Evolutionary conservation across 2,888 invertebrate species (phyloP).

Genomic region (Plagodis dolabraria): DNA sequence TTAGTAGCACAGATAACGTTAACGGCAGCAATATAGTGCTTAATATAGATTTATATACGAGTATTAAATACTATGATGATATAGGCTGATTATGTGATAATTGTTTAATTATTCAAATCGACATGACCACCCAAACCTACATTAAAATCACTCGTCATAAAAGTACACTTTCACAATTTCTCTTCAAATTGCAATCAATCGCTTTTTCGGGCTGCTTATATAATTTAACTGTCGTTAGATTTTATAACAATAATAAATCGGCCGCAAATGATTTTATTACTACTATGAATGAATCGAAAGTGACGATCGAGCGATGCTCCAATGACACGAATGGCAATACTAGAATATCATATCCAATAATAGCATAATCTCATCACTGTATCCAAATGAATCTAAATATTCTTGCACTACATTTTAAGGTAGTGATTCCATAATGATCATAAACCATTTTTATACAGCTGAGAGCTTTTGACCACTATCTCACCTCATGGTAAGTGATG

Average conservation of each 20-base stretch:
- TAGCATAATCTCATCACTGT: too few relatives aligned
- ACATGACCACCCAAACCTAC: conserved; percentile 29
- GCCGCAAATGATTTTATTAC: conserved; percentile 23
- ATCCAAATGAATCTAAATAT: too few relatives aligned
- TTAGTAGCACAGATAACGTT: too few relatives aligned
- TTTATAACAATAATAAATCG: conserved; percentile 24
- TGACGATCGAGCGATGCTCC: conserved; percentile 13
- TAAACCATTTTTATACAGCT: too few relatives aligned
- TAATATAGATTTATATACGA: too few relatives aligned
- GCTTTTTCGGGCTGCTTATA: conserved; percentile 13
- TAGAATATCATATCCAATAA: too few relatives aligned
- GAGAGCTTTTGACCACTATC: too few relatives aligned
- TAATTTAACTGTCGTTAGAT: conserved; percentile 23
- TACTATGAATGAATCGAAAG: conserved; percentile 25
- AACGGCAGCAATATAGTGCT: too few relatives aligned
- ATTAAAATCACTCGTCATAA: conserved; percentile 29
- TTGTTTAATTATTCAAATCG: conserved; percentile 9
- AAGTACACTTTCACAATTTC: conserved; percentile 37
- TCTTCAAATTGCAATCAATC: conserved; percentile 29
- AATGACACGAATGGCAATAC: too few relatives aligned
- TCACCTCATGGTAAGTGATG: too few relatives aligned
- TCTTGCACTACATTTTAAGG: too few relatives aligned
- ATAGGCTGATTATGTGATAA: conserved; percentile 2
- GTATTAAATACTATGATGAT: neutral
- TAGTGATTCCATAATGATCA: too few relatives aligned